Percentiles rank a stretch among this genome's conserved stretches.
phyloP scores from a whole-genome alignment of 1,140 invertebrate species.

The Sitodiplosis mosellana region DNA sequence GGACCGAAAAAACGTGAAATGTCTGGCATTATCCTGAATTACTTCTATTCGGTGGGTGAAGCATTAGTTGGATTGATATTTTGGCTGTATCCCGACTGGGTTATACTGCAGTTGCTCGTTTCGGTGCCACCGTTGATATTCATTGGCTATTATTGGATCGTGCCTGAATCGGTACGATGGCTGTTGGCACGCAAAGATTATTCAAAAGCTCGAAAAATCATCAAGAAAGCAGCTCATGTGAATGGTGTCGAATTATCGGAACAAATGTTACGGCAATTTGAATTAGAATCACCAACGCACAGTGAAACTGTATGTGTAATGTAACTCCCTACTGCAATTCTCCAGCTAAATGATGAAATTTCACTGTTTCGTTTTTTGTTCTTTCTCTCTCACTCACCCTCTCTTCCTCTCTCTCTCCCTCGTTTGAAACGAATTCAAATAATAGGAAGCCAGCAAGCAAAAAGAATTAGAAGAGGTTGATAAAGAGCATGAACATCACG shows the following conservation, averaged over 20 bases:
- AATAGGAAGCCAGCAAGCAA: too few relatives aligned
- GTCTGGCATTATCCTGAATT: conserved; percentile 39
- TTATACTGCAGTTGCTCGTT: conserved; percentile 33
- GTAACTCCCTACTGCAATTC: too few relatives aligned
- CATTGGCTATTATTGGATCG: conserved; percentile 35
- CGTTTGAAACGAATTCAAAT: too few relatives aligned
- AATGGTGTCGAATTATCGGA: conserved; percentile 32
- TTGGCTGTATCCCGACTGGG: conserved; percentile 38
- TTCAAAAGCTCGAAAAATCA: conserved; percentile 31
- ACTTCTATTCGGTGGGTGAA: conserved; percentile 46
- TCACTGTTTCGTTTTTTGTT: too few relatives aligned
- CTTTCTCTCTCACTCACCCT: too few relatives aligned
- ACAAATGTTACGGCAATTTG: conserved; percentile 21
- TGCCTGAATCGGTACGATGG: conserved; percentile 45
- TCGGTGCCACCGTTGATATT: conserved; percentile 35
- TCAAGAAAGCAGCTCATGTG: conserved; percentile 30
- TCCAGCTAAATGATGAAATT: too few relatives aligned
- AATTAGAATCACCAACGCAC: conserved; percentile 1
- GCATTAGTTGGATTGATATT: conserved; percentile 36
- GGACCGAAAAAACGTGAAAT: conserved; percentile 39
- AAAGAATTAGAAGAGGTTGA: too few relatives aligned
- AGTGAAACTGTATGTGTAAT: too few relatives aligned
- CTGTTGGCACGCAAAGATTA: conserved; percentile 31
- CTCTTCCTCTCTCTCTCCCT: too few relatives aligned
- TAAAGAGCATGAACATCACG: too few relatives aligned